These are phyloP conservation scores for Petrocephalus schoutedeni DNA, from an alignment of 2,797 vertebrate species.

Conservation along the genomic window DNA sequence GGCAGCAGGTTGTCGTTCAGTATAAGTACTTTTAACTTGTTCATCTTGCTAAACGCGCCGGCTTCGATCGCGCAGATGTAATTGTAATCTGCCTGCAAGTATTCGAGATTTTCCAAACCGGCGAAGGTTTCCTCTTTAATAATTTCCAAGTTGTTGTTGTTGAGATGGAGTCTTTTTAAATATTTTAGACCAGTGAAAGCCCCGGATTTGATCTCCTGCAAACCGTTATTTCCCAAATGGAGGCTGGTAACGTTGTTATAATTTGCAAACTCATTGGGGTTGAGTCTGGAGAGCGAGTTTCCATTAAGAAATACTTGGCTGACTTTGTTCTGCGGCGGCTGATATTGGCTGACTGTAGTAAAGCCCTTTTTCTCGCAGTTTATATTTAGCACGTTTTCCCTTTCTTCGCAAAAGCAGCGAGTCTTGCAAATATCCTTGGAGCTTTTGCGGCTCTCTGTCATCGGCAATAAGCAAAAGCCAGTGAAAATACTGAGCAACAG, in stretches of 20 bases:
- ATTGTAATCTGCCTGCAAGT: constrained; percentile 96
- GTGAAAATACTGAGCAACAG: constrained; percentile 87
- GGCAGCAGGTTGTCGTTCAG: constrained; percentile 94
- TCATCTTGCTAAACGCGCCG: constrained; percentile 87
- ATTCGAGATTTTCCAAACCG: constrained; percentile 91
- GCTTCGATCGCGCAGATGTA: constrained; percentile 90
- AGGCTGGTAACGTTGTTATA: constrained; percentile 91
- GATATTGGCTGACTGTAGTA: constrained; percentile 80
- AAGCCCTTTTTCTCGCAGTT: constrained; percentile 98
- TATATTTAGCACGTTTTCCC: constrained; percentile 89
- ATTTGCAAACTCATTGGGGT: constrained; percentile 87
- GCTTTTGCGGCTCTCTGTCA: constrained; percentile 88
- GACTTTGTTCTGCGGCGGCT: constrained; percentile 85
- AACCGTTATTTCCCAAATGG: constrained; percentile 92
- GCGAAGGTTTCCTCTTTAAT: constrained; percentile 87
- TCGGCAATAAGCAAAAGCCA: constrained; percentile 78
- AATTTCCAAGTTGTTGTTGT: constrained; percentile 94
- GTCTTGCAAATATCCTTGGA: constrained; percentile 96
- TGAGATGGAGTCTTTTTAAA: constrained; percentile 88
- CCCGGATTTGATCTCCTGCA: constrained; percentile 87
- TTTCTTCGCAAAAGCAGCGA: constrained; percentile 90
- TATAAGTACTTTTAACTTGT: constrained; percentile 95
- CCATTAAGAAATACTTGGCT: constrained; percentile 95
- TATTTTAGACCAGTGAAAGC: constrained; percentile 86
- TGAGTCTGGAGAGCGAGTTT: constrained; percentile 84